phyloP scores from a whole-genome alignment of 2,797 vertebrate genomes.

The Manis pentadactyla region DNA sequence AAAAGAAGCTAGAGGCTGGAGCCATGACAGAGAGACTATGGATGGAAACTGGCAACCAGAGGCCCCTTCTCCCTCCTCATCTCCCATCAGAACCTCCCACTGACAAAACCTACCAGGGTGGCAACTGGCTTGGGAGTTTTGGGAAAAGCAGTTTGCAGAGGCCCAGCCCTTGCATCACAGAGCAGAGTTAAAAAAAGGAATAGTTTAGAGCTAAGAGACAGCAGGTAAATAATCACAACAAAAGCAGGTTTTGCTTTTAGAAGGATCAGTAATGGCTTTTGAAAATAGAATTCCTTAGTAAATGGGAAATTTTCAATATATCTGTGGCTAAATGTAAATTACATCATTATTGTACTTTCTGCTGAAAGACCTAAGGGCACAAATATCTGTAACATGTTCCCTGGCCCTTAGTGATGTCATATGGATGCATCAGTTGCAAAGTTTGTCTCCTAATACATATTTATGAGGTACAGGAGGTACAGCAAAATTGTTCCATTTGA shows the following conservation, averaged over 20 bases:
- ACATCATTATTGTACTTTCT: conserved; percentile 29
- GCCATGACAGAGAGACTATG: neutral
- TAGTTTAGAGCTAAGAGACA: neutral
- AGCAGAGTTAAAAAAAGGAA: neutral
- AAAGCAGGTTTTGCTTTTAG: conserved; percentile 46
- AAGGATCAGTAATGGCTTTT: conserved; percentile 49
- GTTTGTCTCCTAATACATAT: conserved; percentile 52
- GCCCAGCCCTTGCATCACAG: neutral
- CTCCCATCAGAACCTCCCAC: neutral
- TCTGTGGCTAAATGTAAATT: conserved; percentile 59
- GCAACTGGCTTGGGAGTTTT: neutral
- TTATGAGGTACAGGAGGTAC: conserved; percentile 16
- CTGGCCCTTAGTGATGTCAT: conserved; percentile 47
- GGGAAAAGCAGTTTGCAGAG: neutral
- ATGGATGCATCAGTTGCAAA: conserved; percentile 43
- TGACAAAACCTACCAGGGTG: neutral
- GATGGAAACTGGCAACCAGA: neutral
- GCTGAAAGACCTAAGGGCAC: conserved; percentile 41
- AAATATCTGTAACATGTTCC: conserved; percentile 53
- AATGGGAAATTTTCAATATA: conserved; percentile 51
- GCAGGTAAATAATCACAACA: conserved; percentile 10
- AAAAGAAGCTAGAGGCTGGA: neutral
- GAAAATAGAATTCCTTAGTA: conserved; percentile 66
- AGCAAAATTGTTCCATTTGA: conserved; percentile 54
- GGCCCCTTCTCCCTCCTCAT: neutral